phyloP scores from a whole-genome alignment of 1,140 invertebrate genomes.

The Sarcophaga bullata region DNA sequence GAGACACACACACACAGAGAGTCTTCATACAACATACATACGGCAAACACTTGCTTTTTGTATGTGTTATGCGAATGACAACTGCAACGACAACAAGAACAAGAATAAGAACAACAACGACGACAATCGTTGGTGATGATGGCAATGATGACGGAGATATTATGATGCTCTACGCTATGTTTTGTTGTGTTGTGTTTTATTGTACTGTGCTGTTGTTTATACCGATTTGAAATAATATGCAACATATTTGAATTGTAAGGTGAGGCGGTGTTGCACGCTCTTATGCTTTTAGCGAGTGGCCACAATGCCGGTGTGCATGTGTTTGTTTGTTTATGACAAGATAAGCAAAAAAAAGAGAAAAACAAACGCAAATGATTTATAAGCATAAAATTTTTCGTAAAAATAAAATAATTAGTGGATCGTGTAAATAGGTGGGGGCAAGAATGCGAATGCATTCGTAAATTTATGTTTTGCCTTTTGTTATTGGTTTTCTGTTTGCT shows the following conservation, averaged over 20 bases:
- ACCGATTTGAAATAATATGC: slow-evolving; percentile 26
- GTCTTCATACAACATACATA: too few relatives aligned
- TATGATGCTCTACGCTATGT: too few relatives aligned
- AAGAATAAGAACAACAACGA: neutral
- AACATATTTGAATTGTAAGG: slow-evolving; percentile 18
- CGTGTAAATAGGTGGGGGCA: neutral
- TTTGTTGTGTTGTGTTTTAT: too few relatives aligned
- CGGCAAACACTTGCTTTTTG: too few relatives aligned
- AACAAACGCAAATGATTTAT: neutral
- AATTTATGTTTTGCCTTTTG: neutral
- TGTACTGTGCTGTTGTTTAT: slow-evolving; percentile 27
- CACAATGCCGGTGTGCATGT: neutral
- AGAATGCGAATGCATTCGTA: neutral
- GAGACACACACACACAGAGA: neutral
- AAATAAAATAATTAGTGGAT: slow-evolving; percentile 1
- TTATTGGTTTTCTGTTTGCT: too few relatives aligned
- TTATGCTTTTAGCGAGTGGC: neutral
- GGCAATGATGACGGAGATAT: neutral
- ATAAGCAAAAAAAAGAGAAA: neutral
- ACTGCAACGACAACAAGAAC: neutral
- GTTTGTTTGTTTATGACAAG: neutral
- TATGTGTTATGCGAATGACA: too few relatives aligned
- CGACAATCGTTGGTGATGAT: neutral
- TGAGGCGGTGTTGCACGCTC: neutral
- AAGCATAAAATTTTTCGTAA: slow-evolving; percentile 31